A percentile compares a stretch with the other conserved stretches of the same genome.
Evolutionary conservation across 2,888 invertebrate genomes (phyloP).

Genomic region (Drosophila neutralis): DNA sequence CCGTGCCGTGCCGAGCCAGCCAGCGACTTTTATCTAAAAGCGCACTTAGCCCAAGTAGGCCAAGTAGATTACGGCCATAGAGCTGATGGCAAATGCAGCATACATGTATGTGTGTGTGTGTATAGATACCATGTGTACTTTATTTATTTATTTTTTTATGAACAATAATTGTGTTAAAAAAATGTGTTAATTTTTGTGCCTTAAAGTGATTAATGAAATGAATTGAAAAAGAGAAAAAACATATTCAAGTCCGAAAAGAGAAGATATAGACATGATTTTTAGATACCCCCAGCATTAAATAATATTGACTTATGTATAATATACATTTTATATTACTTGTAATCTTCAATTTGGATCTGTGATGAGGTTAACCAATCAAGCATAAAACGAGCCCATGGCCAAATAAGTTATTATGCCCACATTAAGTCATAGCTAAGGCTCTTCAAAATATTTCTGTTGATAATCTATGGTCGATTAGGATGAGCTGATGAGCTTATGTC

Average conservation of each 20-base stretch:
- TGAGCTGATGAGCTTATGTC: conserved; percentile 21
- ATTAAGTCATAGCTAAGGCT: not conserved
- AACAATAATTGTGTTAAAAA: conserved; percentile 38
- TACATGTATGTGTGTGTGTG: not conserved
- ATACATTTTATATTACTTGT: not conserved
- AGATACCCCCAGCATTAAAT: not conserved
- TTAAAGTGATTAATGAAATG: not conserved
- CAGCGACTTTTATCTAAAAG: conserved; percentile 79
- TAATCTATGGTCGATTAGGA: conserved; percentile 37
- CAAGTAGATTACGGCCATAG: conserved; percentile 73
- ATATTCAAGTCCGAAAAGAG: not conserved
- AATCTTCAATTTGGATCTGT: not conserved
- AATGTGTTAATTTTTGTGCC: conserved; percentile 17
- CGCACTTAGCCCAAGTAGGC: conserved; percentile 80
- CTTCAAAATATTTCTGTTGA: conserved; percentile 23
- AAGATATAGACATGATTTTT: not conserved
- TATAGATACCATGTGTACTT: conserved; percentile 13
- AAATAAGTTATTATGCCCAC: not conserved
- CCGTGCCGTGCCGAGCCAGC: conserved; percentile 70
- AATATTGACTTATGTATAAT: not conserved
- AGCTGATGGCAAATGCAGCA: conserved; percentile 44
- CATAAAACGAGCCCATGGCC: not conserved
- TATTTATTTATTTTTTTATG: conserved; percentile 5
- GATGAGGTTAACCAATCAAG: not conserved
- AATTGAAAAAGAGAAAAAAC: not conserved